Percentiles rank a stretch among this genome's conserved stretches.
These are phyloP conservation scores for Dryobotodes eremita DNA, from an alignment of 2,888 invertebrate genomes.

Conservation along the genomic window DNA sequence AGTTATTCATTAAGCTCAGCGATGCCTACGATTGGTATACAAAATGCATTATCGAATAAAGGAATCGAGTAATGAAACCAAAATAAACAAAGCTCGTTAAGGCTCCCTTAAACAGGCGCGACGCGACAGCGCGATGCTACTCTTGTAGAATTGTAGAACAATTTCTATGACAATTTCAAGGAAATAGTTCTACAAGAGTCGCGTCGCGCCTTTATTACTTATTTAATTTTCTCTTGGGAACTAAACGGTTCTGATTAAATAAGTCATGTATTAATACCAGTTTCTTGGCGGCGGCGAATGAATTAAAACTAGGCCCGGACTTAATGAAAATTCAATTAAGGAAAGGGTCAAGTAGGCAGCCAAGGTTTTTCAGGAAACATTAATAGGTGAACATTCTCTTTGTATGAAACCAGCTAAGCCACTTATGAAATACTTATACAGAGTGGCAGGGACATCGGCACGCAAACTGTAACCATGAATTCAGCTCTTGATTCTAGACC, in stretches of 20 bases:
- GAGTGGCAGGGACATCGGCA: no score
- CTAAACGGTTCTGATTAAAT: constrained; percentile 38
- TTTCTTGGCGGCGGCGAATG: constrained; percentile 33
- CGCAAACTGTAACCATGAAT: no score
- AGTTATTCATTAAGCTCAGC: constrained; percentile 22
- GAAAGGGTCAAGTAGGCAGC: constrained; percentile 56
- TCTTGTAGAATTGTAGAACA: no score
- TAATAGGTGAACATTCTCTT: constrained; percentile 37
- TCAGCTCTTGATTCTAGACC: no score
- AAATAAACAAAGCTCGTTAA: constrained; percentile 16
- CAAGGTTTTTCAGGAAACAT: constrained; percentile 46
- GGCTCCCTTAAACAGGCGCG: no score
- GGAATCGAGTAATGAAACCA: constrained; percentile 13
- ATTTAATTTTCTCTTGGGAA: constrained; percentile 39
- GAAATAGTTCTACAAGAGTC: no score
- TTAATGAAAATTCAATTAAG: constrained; percentile 61
- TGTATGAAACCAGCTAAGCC: constrained; percentile 17
- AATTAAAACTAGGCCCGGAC: constrained; percentile 55
- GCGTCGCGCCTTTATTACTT: not conserved
- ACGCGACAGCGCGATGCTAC: no score
- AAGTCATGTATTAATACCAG: constrained; percentile 41
- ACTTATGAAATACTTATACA: not conserved
- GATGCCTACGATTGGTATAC: constrained; percentile 12
- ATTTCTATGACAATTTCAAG: no score
- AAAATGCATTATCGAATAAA: constrained; percentile 1